A percentile compares a stretch with the other conserved stretches of the same genome.
These are phyloP conservation scores for Cyprinodon diabolis DNA, from an alignment of 2,797 vertebrate species.

Conservation along the genomic window DNA sequence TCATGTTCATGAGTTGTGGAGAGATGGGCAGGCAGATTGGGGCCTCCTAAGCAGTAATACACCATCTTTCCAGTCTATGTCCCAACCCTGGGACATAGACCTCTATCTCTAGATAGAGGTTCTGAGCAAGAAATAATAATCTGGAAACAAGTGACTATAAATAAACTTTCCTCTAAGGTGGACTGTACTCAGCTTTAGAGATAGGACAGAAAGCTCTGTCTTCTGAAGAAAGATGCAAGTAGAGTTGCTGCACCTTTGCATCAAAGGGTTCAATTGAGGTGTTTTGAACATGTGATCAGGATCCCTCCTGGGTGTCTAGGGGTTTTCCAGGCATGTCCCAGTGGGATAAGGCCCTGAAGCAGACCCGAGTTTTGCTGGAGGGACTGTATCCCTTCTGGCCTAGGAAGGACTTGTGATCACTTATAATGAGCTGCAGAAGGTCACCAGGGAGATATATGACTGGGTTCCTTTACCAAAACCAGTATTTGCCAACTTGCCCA, in stretches of 20 bases:
- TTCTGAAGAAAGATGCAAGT: background rate
- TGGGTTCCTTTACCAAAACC: background rate
- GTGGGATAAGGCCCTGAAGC: background rate
- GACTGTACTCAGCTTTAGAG: background rate
- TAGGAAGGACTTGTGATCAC: background rate
- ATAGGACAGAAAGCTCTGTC: background rate
- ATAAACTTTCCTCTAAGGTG: background rate
- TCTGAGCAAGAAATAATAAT: background rate
- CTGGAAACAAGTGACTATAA: background rate
- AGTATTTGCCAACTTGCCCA: background rate
- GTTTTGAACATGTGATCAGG: background rate
- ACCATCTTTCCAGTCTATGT: background rate
- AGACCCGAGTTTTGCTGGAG: slow-evolving; percentile 1
- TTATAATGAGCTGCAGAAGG: background rate
- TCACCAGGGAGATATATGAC: background rate
- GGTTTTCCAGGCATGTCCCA: background rate
- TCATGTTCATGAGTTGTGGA: too few relatives aligned
- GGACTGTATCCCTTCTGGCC: slow-evolving; percentile 1
- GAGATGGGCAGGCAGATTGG: too few relatives aligned
- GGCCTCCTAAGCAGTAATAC: too few relatives aligned
- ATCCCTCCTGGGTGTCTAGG: background rate
- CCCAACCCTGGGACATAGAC: too few relatives aligned
- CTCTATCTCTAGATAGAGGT: background rate
- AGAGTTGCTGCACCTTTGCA: background rate
- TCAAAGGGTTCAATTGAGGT: background rate